These are phyloP conservation scores for Troides helena DNA, from an alignment of 2,888 invertebrate species.

Conservation along the genomic window DNA sequence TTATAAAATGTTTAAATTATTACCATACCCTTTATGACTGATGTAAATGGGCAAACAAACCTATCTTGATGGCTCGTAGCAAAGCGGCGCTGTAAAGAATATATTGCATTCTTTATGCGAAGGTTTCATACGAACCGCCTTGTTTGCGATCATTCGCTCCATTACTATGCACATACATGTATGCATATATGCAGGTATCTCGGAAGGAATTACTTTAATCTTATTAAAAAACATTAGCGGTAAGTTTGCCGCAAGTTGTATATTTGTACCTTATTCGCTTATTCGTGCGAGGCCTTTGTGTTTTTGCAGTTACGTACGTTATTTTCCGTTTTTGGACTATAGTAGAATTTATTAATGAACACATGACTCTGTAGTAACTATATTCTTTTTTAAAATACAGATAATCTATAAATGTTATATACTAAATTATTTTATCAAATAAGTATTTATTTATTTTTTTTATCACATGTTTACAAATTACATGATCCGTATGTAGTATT, in stretches of 20 bases:
- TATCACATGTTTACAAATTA: not conserved
- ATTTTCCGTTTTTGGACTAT: not conserved
- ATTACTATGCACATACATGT: conserved; percentile 23
- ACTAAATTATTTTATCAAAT: not conserved
- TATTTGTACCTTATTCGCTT: not conserved
- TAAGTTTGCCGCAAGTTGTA: not conserved
- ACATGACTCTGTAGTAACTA: too few relatives aligned
- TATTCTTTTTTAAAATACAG: not conserved
- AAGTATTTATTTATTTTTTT: not conserved
- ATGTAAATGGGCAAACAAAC: conserved; percentile 47
- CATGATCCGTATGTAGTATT: conserved; percentile 9
- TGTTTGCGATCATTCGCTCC: conserved; percentile 21
- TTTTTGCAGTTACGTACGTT: not conserved
- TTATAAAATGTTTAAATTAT: not conserved
- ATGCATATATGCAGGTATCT: conserved; percentile 12
- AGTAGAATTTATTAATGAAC: too few relatives aligned
- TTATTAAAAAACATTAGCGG: conserved; percentile 3
- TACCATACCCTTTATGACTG: conserved; percentile 45
- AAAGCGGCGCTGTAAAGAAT: conserved; percentile 56
- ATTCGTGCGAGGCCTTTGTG: not conserved
- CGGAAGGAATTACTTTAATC: conserved; percentile 22
- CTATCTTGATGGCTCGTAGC: conserved; percentile 53
- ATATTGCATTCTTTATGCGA: conserved; percentile 47
- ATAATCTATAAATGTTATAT: not conserved
- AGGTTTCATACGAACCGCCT: conserved; percentile 16